phyloP scores from a whole-genome alignment of 2,113 vertebrate genomes.

The Sus scrofa region T2T-Sscrofa CM000812.6:6287001-6287500 shows the following conservation, averaged over 20 bases:
- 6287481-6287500: background rate
- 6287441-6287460: background rate
- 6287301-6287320: too few relatives aligned
- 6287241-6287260: too few relatives aligned
- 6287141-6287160: background rate
- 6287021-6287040: background rate
- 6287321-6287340: background rate
- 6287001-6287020: background rate
- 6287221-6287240: accelerated
- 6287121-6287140: background rate
- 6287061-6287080: background rate
- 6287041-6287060: background rate
- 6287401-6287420: background rate
- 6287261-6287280: background rate
- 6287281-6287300: accelerated
- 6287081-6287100: background rate
- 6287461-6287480: background rate
- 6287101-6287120: background rate
- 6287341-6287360: background rate
- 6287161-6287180: accelerated
- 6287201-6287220: accelerated
- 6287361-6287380: background rate
- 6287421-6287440: background rate
- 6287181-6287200: background rate
- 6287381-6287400: background rate